Evolutionary conservation across 2,888 invertebrate genomes (phyloP).

Genomic region (Heliconius sara): DNA sequence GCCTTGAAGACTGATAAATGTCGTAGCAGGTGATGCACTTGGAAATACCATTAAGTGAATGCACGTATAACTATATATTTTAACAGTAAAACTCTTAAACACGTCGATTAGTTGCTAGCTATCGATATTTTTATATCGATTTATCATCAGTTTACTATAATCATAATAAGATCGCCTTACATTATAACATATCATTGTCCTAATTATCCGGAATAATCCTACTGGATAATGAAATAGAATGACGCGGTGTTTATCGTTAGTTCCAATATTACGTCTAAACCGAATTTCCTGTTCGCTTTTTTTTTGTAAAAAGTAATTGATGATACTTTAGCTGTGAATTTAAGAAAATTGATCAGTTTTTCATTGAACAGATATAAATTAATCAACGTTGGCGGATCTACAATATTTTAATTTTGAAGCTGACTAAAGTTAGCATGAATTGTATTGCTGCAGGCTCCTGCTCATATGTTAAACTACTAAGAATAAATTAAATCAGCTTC

Average conservation of each 20-base stretch:
- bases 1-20: neutral
- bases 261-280: slow-evolving; percentile 24
- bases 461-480: no score
- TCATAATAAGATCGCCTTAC: neutral
- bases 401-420: neutral
- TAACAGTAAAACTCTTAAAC: neutral
- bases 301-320: slow-evolving; percentile 13
- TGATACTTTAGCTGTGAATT: slow-evolving; percentile 7
- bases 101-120: neutral
- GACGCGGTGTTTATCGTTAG: slow-evolving; percentile 34
- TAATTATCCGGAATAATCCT: slow-evolving; percentile 33
- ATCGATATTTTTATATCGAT: neutral
- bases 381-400: neutral
- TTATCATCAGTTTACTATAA: neutral
- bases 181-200: slow-evolving; percentile 4
- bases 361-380: slow-evolving; percentile 17
- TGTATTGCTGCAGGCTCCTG: no score
- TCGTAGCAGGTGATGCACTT: neutral
- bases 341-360: slow-evolving; percentile 12
- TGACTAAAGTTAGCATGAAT: no score
- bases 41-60: neutral
- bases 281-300: slow-evolving; percentile 8
- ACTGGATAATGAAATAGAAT: slow-evolving; percentile 33
- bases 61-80: neutral
- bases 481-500: no score